These are phyloP conservation scores for Gastrophryne carolinensis DNA, from an alignment of 2,797 vertebrate species.

Conservation along the genomic window DNA sequence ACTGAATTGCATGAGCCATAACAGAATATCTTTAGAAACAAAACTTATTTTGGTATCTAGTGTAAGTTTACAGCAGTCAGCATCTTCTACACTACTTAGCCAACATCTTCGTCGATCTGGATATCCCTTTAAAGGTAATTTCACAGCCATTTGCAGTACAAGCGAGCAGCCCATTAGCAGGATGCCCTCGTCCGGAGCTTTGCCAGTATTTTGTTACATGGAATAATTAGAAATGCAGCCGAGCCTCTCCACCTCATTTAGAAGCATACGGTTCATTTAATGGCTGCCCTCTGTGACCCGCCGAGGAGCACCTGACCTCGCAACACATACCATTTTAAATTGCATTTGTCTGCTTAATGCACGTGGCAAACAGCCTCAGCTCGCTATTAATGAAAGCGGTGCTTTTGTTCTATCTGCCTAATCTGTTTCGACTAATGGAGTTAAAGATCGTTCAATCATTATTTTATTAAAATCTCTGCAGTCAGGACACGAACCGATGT, in stretches of 20 bases:
- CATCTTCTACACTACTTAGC: too few species aligned
- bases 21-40: too few species aligned
- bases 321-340: not conserved
- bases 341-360: not conserved
- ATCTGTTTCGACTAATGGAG: not conserved
- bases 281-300: not conserved
- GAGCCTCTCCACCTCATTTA: not conserved
- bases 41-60: too few species aligned
- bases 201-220: not conserved
- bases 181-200: not conserved
- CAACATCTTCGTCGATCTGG: too few species aligned
- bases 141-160: too few species aligned
- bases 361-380: not conserved
- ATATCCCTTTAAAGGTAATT: too few species aligned
- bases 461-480: not conserved
- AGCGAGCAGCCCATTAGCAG: not conserved
- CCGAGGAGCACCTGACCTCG: not conserved
- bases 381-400: not conserved
- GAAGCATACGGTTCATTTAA: not conserved
- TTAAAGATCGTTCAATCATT: not conserved
- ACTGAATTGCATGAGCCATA: too few species aligned
- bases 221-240: not conserved
- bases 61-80: too few species aligned
- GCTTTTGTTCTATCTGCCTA: not conserved
- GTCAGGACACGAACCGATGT: not conserved